These are phyloP conservation scores for Sebastes taczanowskii DNA, from an alignment of 2,797 vertebrate genomes.

Conservation along the genomic window DNA sequence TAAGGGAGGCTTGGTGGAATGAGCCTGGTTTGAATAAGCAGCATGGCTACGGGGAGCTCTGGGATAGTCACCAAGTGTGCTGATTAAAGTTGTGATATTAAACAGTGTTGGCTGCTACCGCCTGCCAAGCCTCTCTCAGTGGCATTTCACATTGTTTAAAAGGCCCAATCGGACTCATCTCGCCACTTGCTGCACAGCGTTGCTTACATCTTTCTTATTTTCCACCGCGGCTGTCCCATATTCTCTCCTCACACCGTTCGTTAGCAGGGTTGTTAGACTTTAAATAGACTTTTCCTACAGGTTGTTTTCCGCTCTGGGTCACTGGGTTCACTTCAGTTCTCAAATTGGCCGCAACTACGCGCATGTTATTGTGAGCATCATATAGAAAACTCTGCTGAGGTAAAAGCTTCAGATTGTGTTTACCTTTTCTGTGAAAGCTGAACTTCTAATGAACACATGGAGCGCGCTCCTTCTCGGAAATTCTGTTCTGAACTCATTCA, in stretches of 20 bases:
- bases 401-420: conserved; percentile 55
- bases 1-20: conserved; percentile 69
- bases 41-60: conserved; percentile 68
- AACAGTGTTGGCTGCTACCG: conserved; percentile 72
- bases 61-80: conserved; percentile 76
- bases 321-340: conserved; percentile 29
- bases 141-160: conserved; percentile 77
- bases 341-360: neutral
- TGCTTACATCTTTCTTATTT: conserved; percentile 50
- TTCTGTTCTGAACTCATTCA: conserved; percentile 70
- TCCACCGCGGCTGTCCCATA: conserved; percentile 46
- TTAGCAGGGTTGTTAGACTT: conserved; percentile 47
- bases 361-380: conserved; percentile 26
- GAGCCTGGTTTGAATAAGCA: conserved; percentile 77
- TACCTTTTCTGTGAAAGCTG: conserved; percentile 58
- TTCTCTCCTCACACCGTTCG: conserved; percentile 53
- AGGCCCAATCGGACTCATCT: conserved; percentile 67
- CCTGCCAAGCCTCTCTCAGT: conserved; percentile 74
- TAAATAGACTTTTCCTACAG: conserved; percentile 61
- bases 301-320: conserved; percentile 42
- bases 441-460: conserved; percentile 56
- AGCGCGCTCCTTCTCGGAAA: conserved; percentile 66
- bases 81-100: conserved; percentile 81
- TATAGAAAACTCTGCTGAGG: conserved; percentile 23
- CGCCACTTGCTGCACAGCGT: conserved; percentile 54